These are phyloP conservation scores for Calliopum simillimum DNA, from an alignment of 2,888 invertebrate species.

Conservation along the genomic window DNA sequence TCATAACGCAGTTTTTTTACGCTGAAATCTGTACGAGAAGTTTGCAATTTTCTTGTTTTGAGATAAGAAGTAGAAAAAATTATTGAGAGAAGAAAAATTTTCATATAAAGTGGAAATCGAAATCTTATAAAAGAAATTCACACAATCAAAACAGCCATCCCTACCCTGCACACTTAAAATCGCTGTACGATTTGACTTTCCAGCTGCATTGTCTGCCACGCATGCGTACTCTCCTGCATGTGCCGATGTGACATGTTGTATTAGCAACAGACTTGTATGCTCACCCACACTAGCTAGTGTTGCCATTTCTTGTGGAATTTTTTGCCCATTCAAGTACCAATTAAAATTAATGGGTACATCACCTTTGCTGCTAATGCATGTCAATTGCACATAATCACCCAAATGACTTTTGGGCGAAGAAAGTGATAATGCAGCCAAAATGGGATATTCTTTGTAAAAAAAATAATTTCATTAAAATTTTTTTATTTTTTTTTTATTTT, in stretches of 20 bases:
- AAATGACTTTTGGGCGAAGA: conserved; percentile 62
- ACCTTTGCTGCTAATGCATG: conserved; percentile 84
- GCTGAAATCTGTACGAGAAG: too few relatives aligned
- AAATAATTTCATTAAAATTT: conserved; percentile 10
- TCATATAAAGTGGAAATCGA: too few relatives aligned
- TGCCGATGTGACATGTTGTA: conserved; percentile 72
- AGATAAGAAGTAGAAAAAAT: too few relatives aligned
- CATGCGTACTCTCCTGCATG: conserved; percentile 75
- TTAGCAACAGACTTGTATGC: conserved; percentile 71
- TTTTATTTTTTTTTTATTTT: neutral
- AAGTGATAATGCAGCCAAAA: conserved; percentile 59
- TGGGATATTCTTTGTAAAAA: conserved; percentile 56
- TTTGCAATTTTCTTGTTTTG: too few relatives aligned
- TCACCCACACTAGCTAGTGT: conserved; percentile 62
- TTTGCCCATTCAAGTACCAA: conserved; percentile 67
- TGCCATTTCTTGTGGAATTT: conserved; percentile 51
- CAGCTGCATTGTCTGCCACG: conserved; percentile 71
- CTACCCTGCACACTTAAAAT: conserved; percentile 73
- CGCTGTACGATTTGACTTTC: conserved; percentile 69
- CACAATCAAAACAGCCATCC: conserved; percentile 18
- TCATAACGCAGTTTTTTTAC: conserved; percentile 10
- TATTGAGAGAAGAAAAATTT: too few relatives aligned
- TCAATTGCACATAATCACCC: conserved; percentile 83
- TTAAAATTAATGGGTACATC: conserved; percentile 77
- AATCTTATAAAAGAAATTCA: too few relatives aligned